phyloP scores from a whole-genome alignment of 2,113 vertebrate species.

The Piaya cayana region DNA sequence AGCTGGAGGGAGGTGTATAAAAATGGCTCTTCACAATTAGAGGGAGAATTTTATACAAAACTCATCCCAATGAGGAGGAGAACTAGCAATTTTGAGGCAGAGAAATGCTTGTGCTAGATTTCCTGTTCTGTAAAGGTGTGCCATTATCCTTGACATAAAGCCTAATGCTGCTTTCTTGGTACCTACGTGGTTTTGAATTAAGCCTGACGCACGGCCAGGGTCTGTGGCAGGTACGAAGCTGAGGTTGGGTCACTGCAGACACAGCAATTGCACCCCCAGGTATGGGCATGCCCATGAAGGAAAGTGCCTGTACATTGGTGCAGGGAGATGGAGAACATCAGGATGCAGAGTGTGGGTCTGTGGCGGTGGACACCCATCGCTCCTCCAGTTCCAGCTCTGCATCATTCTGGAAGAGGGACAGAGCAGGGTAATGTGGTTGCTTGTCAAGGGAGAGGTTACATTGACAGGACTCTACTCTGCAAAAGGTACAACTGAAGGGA shows the following conservation, averaged over 20 bases:
- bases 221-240: not conserved
- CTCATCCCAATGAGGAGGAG: not conserved
- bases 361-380: not conserved
- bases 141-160: not conserved
- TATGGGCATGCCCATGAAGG: not conserved
- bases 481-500: not conserved
- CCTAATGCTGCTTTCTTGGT: not conserved
- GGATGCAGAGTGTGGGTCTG: not conserved
- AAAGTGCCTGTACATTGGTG: not conserved
- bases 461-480: not conserved
- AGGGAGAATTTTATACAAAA: not conserved
- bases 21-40: not conserved
- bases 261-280: not conserved
- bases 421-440: accelerated
- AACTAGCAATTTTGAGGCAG: not conserved
- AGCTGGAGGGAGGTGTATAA: not conserved
- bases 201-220: not conserved
- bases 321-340: not conserved
- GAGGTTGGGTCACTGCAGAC: not conserved
- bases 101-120: not conserved
- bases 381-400: not conserved
- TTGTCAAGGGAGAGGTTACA: not conserved
- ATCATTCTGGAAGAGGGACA: accelerated
- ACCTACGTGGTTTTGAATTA: not conserved
- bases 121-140: not conserved